Base-by-base conservation (phyloP, 1,140 invertebrate species). In the Adelges cooleyi region DNA sequence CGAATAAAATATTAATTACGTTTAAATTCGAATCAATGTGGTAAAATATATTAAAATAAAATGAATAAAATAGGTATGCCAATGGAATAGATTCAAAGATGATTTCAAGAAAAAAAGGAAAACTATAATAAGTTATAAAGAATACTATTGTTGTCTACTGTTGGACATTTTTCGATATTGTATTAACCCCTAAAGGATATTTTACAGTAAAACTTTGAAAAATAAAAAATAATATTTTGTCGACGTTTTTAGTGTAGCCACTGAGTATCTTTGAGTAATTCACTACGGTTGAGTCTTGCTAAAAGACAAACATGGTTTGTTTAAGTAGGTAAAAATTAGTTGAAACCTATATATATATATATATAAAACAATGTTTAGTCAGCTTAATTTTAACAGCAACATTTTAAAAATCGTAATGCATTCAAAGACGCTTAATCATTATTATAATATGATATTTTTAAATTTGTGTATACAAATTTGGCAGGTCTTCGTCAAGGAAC, bases 1-100 rank as follows among this genome's bases (percentile, higher is more conserved):
- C 18, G 36, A 38, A 44, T 42, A 59, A 59, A 59, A 59, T 59
- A 59, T 42, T n/a, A 59, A 44, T 59, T 25, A 59, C 44, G 40
- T 59, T 59, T 59, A 59, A 59, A 59, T 59, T 59, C 38, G 53
- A 59, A 59, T 59, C 38, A 44, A 59, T 18, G 51, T 53, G 29
- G 51, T 53, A 38, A 20, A 38, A 18, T 38, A 22, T 53, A 20
- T 3, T 1, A 20, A 3, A 54, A 20, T 54, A 54, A 54, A 20
- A 38, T n/a, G 5, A 42, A 17, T 56, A 56, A 56, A 40, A 42
- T n/a, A 9, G 22, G 42, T 56, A 42, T 18, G 44, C n/a, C n/a
- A n/a, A n/a, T n/a, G n/a, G n/a, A n/a, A n/a, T n/a, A 42, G n/a
- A 59, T 42, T 25, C 38, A 25, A 59, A 22, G 15, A 59, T 25